A percentile compares a stretch with the other conserved stretches of the same genome.
These are phyloP conservation scores for Caenorhabditis remanei DNA, from an alignment of 1,140 invertebrate species.

Conservation along the genomic window DNA sequence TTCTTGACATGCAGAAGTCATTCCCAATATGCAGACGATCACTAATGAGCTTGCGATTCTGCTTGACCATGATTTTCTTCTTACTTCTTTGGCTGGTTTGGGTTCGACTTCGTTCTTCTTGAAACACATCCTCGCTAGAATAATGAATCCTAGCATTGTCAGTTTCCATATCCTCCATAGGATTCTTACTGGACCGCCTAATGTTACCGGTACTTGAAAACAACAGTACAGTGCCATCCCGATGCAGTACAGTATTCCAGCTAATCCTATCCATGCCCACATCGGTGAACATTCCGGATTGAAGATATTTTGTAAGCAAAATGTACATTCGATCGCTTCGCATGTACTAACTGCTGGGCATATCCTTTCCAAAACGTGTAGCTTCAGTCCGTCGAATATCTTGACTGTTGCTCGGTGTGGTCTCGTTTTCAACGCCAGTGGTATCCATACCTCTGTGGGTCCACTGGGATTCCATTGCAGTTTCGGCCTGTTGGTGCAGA, in stretches of 20 bases:
- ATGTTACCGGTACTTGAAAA: neutral
- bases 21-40: neutral
- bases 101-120: too few relatives aligned
- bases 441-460: neutral
- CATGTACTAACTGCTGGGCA: neutral
- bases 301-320: neutral
- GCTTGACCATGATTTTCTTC: neutral
- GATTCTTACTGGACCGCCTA: neutral
- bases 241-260: neutral
- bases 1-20: neutral
- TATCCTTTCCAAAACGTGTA: neutral
- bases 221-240: neutral
- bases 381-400: neutral
- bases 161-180: neutral
- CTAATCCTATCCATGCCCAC: constrained; percentile 16
- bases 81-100: neutral
- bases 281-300: neutral
- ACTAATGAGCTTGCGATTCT: neutral
- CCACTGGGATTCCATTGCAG: neutral
- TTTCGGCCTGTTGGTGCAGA: neutral
- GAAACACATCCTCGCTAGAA: neutral
- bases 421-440: neutral
- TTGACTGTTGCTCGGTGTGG: neutral
- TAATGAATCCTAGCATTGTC: neutral
- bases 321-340: constrained; percentile 13